Evolutionary conservation across 2,797 vertebrate species (phyloP).

Genomic region (Potorous gilbertii): DNA sequence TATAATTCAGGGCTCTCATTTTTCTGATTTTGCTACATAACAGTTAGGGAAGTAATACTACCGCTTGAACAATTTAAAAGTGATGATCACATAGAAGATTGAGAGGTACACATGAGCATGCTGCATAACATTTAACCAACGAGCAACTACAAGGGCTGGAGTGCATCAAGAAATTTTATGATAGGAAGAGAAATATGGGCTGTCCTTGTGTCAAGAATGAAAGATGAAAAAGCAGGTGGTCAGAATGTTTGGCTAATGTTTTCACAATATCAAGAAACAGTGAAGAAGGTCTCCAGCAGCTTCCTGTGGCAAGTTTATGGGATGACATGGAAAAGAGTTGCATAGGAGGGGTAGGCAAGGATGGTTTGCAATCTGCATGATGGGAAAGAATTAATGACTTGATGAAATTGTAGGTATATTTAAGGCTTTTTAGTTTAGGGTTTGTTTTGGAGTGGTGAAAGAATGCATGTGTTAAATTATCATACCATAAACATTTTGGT

Average conservation of each 20-base stretch:
- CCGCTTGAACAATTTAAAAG: neutral
- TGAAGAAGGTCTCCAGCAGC: neutral
- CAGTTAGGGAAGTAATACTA: neutral
- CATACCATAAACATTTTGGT: neutral
- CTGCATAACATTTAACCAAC: neutral
- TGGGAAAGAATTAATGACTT: neutral
- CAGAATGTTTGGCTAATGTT: neutral
- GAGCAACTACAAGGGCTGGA: neutral
- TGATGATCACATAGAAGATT: neutral
- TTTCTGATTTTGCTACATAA: neutral
- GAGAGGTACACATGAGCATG: neutral
- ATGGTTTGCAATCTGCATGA: neutral
- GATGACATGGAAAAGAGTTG: neutral
- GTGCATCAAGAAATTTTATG: neutral
- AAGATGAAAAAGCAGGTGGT: neutral
- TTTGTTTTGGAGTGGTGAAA: constrained; percentile 6
- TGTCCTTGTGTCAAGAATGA: neutral
- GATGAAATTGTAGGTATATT: neutral
- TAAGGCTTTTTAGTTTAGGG: constrained; percentile 5
- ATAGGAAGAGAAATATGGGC: neutral
- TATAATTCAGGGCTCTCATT: neutral
- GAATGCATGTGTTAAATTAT: neutral
- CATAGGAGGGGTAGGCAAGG: neutral
- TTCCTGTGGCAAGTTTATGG: neutral
- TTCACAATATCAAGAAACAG: neutral